Conservation (phyloP, 2,797 vertebrate species). For the Carduelis carduelis region DNA sequence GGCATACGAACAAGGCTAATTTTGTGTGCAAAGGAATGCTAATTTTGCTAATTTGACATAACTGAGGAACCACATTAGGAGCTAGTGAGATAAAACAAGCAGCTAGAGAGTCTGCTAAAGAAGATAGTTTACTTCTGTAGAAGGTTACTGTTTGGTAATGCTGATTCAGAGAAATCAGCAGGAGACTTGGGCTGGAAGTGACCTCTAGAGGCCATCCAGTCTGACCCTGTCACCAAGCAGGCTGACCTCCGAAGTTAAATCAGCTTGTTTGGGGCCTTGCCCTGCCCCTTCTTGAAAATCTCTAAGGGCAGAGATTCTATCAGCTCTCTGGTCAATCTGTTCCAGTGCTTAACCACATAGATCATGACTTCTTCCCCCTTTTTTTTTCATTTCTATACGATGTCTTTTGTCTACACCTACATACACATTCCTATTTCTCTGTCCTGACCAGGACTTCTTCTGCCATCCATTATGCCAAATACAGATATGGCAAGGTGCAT, state of each 20-base stretch:
- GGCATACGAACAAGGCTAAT: neutral
- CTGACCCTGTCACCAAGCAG: neutral
- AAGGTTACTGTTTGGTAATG: neutral
- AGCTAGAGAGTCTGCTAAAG: neutral
- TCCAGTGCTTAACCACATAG: neutral
- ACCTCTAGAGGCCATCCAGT: neutral
- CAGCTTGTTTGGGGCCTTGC: neutral
- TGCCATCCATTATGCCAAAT: neutral
- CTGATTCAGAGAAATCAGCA: neutral
- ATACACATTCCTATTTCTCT: neutral
- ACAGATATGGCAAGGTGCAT: neutral
- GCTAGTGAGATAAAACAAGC: neutral
- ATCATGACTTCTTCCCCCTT: accelerated
- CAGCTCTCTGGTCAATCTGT: neutral
- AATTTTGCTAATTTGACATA: neutral
- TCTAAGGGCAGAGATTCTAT: neutral
- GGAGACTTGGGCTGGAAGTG: neutral
- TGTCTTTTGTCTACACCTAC: accelerated
- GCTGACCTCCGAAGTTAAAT: neutral
- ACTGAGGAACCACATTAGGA: neutral
- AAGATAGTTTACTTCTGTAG: neutral
- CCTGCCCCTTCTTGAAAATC: neutral
- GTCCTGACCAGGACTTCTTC: neutral
- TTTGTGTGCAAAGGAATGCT: neutral
- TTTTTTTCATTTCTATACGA: neutral